A percentile compares a stretch with the other conserved stretches of the same genome.
Evolutionary conservation across 1,140 invertebrate species (phyloP).

Genomic region (Drosophila baimaii): DNA sequence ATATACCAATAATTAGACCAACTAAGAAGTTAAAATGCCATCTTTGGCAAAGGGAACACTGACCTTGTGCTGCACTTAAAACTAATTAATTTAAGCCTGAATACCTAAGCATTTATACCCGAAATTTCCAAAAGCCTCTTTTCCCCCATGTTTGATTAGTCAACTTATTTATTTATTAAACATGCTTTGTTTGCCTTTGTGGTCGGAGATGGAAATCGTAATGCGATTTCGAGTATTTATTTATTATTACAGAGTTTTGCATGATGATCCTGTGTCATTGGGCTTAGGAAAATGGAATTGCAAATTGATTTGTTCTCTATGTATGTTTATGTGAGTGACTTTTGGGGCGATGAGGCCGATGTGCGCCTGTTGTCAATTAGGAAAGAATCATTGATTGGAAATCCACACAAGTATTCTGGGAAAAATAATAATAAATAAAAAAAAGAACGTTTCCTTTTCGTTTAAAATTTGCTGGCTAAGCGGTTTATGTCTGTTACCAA

Average conservation of each 20-base stretch:
- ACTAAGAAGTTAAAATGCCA: conserved; percentile 3
- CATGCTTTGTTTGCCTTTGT: conserved; percentile 26
- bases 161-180: conserved; percentile 48
- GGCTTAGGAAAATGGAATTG: conserved; percentile 29
- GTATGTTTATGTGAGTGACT: neutral
- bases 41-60: too few species aligned
- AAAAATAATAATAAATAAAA: neutral
- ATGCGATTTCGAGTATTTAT: conserved; percentile 41
- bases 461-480: conserved; percentile 29
- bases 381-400: conserved; percentile 10
- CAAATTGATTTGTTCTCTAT: conserved; percentile 21
- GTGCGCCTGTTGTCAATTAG: conserved; percentile 17
- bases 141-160: conserved; percentile 21
- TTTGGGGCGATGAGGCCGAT: conserved; percentile 6
- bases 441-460: neutral
- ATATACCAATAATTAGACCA: neutral
- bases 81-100: conserved; percentile 13
- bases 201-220: conserved; percentile 24
- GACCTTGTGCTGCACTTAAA: neutral
- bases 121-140: neutral
- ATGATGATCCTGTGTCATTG: conserved; percentile 22
- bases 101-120: neutral
- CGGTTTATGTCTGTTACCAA: conserved; percentile 37
- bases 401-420: neutral
- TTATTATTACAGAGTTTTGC: conserved; percentile 32